A percentile compares a stretch with the other conserved stretches of the same genome.
These are phyloP conservation scores for Pangasius larnaudii DNA, from an alignment of 2,797 vertebrate genomes.

Conservation along the genomic window DNA sequence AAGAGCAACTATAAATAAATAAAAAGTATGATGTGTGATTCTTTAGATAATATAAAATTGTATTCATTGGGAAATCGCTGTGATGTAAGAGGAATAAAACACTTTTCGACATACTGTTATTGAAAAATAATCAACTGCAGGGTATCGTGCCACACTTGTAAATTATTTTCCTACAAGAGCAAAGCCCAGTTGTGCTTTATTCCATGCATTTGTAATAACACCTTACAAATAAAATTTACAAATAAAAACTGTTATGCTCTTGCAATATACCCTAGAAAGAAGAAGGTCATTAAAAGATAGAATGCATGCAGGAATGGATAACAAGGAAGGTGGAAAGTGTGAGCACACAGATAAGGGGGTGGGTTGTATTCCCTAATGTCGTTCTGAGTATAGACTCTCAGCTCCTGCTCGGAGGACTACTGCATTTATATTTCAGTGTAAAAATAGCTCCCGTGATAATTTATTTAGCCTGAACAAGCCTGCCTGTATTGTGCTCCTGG, in stretches of 20 bases:
- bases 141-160: too few species aligned
- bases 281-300: slow-evolving; percentile 39
- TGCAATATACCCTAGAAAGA: slow-evolving; percentile 54
- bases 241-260: slow-evolving; percentile 37
- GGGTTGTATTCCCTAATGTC: slow-evolving; percentile 65
- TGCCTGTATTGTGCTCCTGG: slow-evolving; percentile 70
- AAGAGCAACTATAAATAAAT: background rate
- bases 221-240: slow-evolving; percentile 1
- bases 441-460: slow-evolving; percentile 80
- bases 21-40: background rate
- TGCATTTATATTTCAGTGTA: slow-evolving; percentile 81
- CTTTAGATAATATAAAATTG: background rate
- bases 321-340: slow-evolving; percentile 39
- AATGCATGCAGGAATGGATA: slow-evolving; percentile 27
- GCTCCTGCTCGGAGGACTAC: slow-evolving; percentile 77
- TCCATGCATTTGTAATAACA: background rate
- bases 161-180: background rate
- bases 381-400: slow-evolving; percentile 66
- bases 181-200: background rate
- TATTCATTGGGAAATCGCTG: background rate
- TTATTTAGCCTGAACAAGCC: slow-evolving; percentile 77
- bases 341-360: slow-evolving; percentile 44
- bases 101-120: background rate
- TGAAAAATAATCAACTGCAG: background rate
- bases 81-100: background rate